Conservation (phyloP, 2,113 vertebrate genomes). For the Colinus virginianus region DNA sequence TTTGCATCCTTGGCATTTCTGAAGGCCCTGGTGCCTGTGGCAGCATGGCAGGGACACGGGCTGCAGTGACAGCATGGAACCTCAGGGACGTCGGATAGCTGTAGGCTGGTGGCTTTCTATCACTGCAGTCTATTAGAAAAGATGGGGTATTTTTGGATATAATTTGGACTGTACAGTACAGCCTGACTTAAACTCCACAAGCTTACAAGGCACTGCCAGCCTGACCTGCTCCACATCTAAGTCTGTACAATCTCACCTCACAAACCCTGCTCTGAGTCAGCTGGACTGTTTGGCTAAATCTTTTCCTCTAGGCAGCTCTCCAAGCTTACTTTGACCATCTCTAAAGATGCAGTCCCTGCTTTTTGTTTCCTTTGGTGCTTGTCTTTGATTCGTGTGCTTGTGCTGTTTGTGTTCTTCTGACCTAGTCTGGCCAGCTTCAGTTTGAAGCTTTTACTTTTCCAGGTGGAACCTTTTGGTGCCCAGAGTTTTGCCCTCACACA, state of each 20-base stretch:
- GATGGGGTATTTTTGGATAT: background rate
- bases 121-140: background rate
- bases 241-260: background rate
- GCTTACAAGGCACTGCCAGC: background rate
- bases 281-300: background rate
- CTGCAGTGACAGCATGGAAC: accelerated
- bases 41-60: background rate
- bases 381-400: background rate
- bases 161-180: background rate
- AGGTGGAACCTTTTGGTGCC: background rate
- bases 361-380: background rate
- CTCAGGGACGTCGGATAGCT: background rate
- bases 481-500: background rate
- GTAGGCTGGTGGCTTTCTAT: background rate
- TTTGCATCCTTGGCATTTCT: background rate
- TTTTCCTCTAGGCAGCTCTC: background rate
- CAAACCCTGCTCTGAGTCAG: background rate
- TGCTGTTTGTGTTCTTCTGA: background rate
- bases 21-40: background rate
- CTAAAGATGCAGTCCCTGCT: background rate
- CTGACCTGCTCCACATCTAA: background rate
- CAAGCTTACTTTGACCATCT: background rate
- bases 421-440: background rate
- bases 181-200: background rate
- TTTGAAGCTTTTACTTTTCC: background rate